Percentiles rank a stretch among this genome's conserved stretches.
Conservation (phyloP, 2,797 vertebrate genomes). For the Chrysocyon brachyurus region DNA sequence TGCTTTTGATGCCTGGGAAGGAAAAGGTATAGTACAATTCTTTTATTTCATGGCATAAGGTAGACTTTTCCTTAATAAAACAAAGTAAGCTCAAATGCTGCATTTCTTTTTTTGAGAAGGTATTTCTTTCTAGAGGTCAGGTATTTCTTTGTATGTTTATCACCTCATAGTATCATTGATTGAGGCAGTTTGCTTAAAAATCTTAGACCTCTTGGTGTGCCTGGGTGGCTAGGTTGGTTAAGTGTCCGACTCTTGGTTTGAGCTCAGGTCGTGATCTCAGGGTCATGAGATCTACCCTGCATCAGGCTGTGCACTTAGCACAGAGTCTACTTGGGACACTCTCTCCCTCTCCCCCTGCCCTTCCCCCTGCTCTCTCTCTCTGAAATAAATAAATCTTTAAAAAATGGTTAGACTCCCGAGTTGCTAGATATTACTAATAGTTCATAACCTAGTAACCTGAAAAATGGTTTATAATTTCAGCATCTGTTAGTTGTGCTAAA, state of each 20-base stretch:
- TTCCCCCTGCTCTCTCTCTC: not conserved
- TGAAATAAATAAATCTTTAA: not conserved
- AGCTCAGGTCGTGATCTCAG: not conserved
- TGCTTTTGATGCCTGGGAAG: slow-evolving; percentile 89
- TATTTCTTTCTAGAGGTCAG: slow-evolving; percentile 4
- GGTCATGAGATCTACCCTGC: not conserved
- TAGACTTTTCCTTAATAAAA: slow-evolving; percentile 63
- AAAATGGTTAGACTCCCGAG: not conserved
- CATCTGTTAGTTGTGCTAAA: slow-evolving; percentile 27
- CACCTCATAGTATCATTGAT: not conserved
- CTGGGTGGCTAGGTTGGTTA: not conserved
- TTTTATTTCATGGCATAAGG: slow-evolving; percentile 45
- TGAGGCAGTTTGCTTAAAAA: slow-evolving; percentile 21
- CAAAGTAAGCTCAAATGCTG: slow-evolving; percentile 24
- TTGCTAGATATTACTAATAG: slow-evolving; percentile 52
- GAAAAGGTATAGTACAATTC: slow-evolving; percentile 85
- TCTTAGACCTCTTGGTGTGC: not conserved
- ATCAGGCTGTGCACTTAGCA: not conserved
- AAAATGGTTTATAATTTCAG: not conserved
- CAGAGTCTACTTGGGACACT: not conserved
- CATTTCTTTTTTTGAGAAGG: not conserved
- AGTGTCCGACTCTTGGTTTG: not conserved
- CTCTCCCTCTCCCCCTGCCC: not conserved
- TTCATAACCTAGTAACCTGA: slow-evolving; percentile 27
- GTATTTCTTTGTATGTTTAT: slow-evolving; percentile 15